Base-by-base conservation (phyloP, 92 coral and sea anemone species). In the Heliopora coerulea region DNA sequence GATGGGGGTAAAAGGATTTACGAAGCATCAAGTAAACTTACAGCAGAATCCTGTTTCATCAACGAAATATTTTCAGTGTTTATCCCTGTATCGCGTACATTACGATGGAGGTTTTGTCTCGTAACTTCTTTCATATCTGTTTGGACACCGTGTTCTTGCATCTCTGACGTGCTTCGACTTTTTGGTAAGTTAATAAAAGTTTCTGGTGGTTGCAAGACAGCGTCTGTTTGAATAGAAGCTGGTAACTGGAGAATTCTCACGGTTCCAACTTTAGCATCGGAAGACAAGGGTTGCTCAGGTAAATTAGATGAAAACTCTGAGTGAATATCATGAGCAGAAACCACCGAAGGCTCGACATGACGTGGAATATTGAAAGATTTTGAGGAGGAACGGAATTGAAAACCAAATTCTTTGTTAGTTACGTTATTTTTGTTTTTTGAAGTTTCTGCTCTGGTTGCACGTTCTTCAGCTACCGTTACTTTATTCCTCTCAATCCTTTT, bases 251-350 rank as follows among this genome's bases (percentile, higher is more conserved):
- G 63, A n/a, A 70, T 23, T 11, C 34, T 70, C 0, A 48, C 77
- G 17, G 77, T 70, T 29, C 77, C 77, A 70, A 70, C 77, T 70
- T 70, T 70, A 17, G 63, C 77, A 54, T 70, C 77, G 54, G 37
- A 14, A 52, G 62, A 15, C 25, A 21, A 28, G 0, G 77, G 58
- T 54, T 52, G 26, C 54, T 30, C 77, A 1, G 62, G 77, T 30
- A 70, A 19, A 50, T 19, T 39, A n/a, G 77, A 29, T 20, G 77
- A 63, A 27, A 70, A 18, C 54, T 52, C 62, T 31, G 77, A 49
- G 63, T 70, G 77, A 54, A 70, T 54, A 52, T 70, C 77, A 8
- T 41, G 77, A 32, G 77, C 77, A 0, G 77, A 50, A 10, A 70
- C 49, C 8, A 6, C 23, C 13, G 77, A 52, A 50, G 63, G 63